phyloP scores from a whole-genome alignment of 2,797 vertebrate species.

The Menidia menidia region DNA sequence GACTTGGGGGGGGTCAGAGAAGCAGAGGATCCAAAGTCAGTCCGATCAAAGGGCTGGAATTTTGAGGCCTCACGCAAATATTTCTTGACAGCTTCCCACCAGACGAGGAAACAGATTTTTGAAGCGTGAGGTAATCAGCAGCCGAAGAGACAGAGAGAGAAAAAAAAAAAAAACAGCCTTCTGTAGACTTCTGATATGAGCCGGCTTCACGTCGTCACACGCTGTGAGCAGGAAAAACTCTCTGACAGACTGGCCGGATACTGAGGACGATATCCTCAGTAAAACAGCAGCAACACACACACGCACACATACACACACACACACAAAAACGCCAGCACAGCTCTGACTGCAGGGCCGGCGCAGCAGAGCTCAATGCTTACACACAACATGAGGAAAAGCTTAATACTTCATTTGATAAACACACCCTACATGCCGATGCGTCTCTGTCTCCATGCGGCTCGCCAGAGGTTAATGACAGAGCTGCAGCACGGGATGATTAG shows the following conservation, averaged over 20 bases:
- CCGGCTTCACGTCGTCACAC: constrained; percentile 56
- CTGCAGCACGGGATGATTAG: constrained; percentile 48
- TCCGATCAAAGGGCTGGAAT: constrained; percentile 41
- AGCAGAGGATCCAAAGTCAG: too few species aligned
- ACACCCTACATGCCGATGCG: constrained; percentile 47
- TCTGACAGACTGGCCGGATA: constrained; percentile 37
- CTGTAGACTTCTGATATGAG: constrained; percentile 14
- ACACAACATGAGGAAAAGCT: constrained; percentile 28
- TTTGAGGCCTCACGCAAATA: constrained; percentile 38
- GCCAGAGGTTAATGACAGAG: constrained; percentile 61
- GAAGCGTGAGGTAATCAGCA: constrained; percentile 26
- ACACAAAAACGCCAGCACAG: constrained; percentile 23
- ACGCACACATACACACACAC: constrained; percentile 3
- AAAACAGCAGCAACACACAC: constrained; percentile 63
- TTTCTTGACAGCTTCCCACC: constrained; percentile 32
- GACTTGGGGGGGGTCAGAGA: too few species aligned
- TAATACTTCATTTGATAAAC: constrained; percentile 39
- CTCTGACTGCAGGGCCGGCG: constrained; percentile 31
- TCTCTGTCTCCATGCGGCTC: constrained; percentile 30
- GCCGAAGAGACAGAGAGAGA: background rate
- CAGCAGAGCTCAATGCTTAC: constrained; percentile 25
- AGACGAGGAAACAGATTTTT: constrained; percentile 26
- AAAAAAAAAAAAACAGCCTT: background rate
- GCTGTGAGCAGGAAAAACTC: constrained; percentile 43
- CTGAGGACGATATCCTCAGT: constrained; percentile 43